Evolutionary conservation across 2,888 invertebrate genomes (phyloP).

Genomic region (Itoplectis maculator): DNA sequence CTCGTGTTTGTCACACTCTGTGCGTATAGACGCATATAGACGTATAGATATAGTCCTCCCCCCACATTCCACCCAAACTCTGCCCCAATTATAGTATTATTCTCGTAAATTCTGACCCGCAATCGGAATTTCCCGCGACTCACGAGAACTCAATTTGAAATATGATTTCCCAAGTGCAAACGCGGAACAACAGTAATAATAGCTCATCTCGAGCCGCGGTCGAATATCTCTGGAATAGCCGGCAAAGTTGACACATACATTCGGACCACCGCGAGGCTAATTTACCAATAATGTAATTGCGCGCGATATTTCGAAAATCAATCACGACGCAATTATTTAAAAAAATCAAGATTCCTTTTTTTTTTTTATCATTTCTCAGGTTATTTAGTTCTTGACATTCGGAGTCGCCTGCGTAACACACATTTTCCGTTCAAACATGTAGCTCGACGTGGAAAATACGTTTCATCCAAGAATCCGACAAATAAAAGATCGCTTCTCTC

Average conservation of each 20-base stretch:
- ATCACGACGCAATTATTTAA: too few relatives aligned
- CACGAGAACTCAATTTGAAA: conserved; percentile 31
- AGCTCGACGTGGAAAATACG: not conserved
- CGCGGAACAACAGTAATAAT: conserved; percentile 4
- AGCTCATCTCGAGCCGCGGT: conserved; percentile 9
- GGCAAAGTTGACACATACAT: not conserved
- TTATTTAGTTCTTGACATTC: not conserved
- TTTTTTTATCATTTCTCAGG: too few relatives aligned
- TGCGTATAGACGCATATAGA: not conserved
- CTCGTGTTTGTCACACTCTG: conserved; percentile 8
- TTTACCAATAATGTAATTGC: not conserved
- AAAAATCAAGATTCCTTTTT: too few relatives aligned
- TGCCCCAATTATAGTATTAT: conserved; percentile 20
- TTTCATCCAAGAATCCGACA: conserved; percentile 3
- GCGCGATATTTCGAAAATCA: too few relatives aligned
- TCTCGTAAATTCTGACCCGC: conserved; percentile 22
- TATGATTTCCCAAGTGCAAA: conserved; percentile 46
- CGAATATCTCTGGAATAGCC: not conserved
- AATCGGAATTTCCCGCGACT: conserved; percentile 25
- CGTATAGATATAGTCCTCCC: not conserved
- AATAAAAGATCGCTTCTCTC: not conserved
- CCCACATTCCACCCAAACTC: not conserved
- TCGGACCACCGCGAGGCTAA: not conserved
- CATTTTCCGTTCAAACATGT: not conserved
- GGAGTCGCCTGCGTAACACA: not conserved